Evolutionary conservation across 2,888 invertebrate genomes (phyloP), one percentile per base, ranked within the genome.

Genomic region (Lamproptera curius): DNA sequence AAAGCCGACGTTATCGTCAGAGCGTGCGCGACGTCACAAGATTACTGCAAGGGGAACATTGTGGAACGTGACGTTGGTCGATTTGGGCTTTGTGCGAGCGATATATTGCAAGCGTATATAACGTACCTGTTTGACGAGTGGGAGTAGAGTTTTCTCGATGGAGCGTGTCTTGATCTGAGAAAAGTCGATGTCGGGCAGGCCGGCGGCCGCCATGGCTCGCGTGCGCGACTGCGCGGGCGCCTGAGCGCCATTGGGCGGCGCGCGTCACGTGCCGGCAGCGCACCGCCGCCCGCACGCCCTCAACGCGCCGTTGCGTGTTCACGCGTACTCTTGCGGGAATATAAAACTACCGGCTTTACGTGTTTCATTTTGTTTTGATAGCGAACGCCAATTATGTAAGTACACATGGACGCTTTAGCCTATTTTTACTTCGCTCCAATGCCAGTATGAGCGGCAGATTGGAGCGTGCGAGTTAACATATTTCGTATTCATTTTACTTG

Each of bases 71-170:
- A 55, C 49, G 46, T 46, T 33, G 38, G 52, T 51, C 50, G 46
- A 46, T 46, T 51, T 45, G 41, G 55, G 15, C 4, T 52, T 42
- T 37, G 48, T 38, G 56, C 53, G 51, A 54, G 50, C 54, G 46
- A 47, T 52, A 51, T 51, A 56, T 56, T 54, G 61, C 65, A 67
- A 67, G 67, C 62, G 65, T 62, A 56, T 56, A 52, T 59, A 61
- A 67, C 81, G 67, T 93, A 97, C 97, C 95, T 97, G 97, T 86
- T 95, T 96, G 74, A 97, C 94, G 82, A 97, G 92, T 67, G 97
- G 97, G 76, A 97, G 93, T 70, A 97, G 92, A 65, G 96, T 96
- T 89, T 95, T 94, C 90, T 97, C 97, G 88, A 97, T 95, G 86
- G 96, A 96, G 91, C 94, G 95, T 70, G 96, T 97, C 88, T 94